These are phyloP conservation scores for Erebia ligea DNA, from an alignment of 2,888 invertebrate genomes.

Conservation along the genomic window DNA sequence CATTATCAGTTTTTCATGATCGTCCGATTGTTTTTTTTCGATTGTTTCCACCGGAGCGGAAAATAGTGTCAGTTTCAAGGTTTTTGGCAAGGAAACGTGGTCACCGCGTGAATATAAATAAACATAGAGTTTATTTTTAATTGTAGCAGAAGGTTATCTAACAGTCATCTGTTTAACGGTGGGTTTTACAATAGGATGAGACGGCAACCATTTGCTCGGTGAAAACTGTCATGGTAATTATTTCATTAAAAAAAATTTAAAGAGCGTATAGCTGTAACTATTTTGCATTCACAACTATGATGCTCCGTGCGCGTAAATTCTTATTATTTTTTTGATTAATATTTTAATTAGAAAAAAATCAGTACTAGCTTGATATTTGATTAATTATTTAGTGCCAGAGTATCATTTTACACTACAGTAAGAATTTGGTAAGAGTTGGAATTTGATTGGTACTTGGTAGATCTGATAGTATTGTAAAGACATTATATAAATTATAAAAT, in stretches of 20 bases:
- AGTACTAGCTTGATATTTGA: too few relatives aligned
- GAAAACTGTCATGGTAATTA: background rate
- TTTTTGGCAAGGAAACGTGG: conserved; percentile 44
- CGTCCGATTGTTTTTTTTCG: conserved; percentile 28
- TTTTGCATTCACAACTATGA: background rate
- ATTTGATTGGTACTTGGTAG: too few relatives aligned
- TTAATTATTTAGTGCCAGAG: too few relatives aligned
- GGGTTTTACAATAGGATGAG: conserved; percentile 20
- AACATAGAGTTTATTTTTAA: conserved; percentile 38
- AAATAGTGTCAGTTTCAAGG: conserved; percentile 43
- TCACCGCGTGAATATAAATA: conserved; percentile 39
- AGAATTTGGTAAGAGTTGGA: too few relatives aligned
- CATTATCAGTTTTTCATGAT: conserved; percentile 22
- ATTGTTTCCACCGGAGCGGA: conserved; percentile 34
- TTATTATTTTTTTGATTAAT: background rate
- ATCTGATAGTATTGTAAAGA: too few relatives aligned
- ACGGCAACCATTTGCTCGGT: conserved; percentile 6
- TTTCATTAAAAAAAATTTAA: background rate
- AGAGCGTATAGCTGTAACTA: background rate
- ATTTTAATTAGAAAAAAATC: background rate
- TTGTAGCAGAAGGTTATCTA: conserved; percentile 37
- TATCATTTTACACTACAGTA: too few relatives aligned
- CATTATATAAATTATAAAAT: background rate
- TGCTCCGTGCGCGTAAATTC: background rate
- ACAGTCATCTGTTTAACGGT: conserved; percentile 28